Base-by-base conservation (phyloP, 2,888 invertebrate genomes). In the Tolmerus cingulatus region DNA sequence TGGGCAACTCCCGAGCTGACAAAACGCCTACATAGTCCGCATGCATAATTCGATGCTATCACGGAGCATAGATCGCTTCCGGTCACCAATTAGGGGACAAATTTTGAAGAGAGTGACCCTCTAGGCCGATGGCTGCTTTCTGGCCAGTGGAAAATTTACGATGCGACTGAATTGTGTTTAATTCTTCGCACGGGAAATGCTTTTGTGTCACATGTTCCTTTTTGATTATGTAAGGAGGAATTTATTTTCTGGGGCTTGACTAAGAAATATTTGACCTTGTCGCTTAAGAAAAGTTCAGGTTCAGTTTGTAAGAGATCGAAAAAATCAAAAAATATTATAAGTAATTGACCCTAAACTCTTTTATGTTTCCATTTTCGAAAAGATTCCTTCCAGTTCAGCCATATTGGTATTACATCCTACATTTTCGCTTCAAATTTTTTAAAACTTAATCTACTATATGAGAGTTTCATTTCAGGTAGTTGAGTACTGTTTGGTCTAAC, bases 61-160 rank as follows among this genome's bases (percentile, higher is more conserved):
- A 34, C 12, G 1, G 12, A 57, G 34, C 30, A 57, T 57, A 57
- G 30, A 57, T 66, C n/a, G 66, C 82, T 82, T 82, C 82, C 66
- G 30, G 57, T 19, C 57, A 37, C 66, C 55, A 82, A 79, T 79
- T 79, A 79, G 46, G 51, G 51, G 82, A 57, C 57, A 66, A 37
- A 82, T 82, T 82, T 82, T 30, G 1, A 51, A 46, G 43, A 51
- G 66, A 81, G 14, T 82, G 82, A 57, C 79, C 51, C 79, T 78
- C 78, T 37, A 14, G 9, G 66, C 23, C 66, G 66, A 23, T 66
- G 66, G 8, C 66, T 3, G 27, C 27, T 23, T 19, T 23, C 12
- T 23, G 66, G 66, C 27, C 66, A 66, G 66, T 23, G 23, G 66
- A 2, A 27, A 66, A 66, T 66, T 66, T 66, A 66, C 8, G 66